phyloP scores from a whole-genome alignment of 2,888 invertebrate species.

The Cryptocheilus praepositus region DNA sequence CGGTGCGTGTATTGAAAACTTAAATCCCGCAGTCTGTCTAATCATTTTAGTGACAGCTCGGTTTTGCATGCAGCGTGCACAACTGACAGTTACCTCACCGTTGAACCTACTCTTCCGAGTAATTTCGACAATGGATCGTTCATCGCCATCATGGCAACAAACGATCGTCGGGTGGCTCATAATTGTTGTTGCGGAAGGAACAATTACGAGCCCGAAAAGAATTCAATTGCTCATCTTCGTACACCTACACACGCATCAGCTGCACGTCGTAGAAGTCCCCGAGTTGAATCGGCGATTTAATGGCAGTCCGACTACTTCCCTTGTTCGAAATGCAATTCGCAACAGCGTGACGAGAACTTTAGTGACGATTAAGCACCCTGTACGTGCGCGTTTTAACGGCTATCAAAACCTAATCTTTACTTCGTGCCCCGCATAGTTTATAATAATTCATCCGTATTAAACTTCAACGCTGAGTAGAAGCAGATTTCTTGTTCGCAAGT shows the following conservation, averaged over 20 bases:
- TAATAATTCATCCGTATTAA: too few species aligned
- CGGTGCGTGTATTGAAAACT: too few species aligned
- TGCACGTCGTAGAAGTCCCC: not conserved
- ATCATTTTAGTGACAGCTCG: not conserved
- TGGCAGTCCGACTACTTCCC: too few species aligned
- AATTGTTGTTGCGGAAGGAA: constrained; percentile 51
- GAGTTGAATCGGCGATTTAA: not conserved
- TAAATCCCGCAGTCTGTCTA: too few species aligned
- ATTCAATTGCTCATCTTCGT: constrained; percentile 44
- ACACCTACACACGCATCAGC: constrained; percentile 9
- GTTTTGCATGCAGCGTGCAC: constrained; percentile 42
- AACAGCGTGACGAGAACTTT: too few species aligned
- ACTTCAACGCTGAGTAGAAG: too few species aligned
- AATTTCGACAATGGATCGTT: constrained; percentile 32
- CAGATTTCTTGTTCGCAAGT: too few species aligned
- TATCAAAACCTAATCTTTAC: too few species aligned
- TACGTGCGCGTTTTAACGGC: too few species aligned
- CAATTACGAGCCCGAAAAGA: constrained; percentile 47
- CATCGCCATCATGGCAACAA: constrained; percentile 28
- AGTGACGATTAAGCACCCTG: too few species aligned
- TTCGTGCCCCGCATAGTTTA: too few species aligned
- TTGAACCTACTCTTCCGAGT: constrained; percentile 32
- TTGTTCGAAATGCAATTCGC: too few species aligned
- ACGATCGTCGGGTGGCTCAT: constrained; percentile 26
- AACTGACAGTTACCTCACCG: constrained; percentile 30